Evolutionary conservation across 1,140 invertebrate species (phyloP), one percentile per base, ranked within the genome.

Genomic region (Drosophila tsacasi): DNA sequence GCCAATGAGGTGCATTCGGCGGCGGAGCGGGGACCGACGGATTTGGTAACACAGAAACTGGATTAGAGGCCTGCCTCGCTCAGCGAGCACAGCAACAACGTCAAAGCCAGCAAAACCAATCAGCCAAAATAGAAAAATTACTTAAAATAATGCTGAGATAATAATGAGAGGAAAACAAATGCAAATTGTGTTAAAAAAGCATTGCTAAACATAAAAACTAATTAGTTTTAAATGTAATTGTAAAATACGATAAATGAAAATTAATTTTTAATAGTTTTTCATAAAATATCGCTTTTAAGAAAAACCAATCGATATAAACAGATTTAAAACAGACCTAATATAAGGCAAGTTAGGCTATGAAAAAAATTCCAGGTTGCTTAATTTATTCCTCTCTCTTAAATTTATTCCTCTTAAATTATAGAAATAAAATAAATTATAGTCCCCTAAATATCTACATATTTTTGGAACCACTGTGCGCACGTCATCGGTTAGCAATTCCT

Each of bases 21-120:
- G 50, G 8, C 15, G 25, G 46, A 50, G 42, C 35, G 54, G 50
- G 49, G 49, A 59, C 21, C 54, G 66, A 44, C 52, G 54, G 46
- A 65, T 61, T 67, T 64, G 60, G 66, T 61, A 68, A 73, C 74
- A 83, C 68, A 77, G 83, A 79, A 84, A 84, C 80, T 87, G 76
- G 83, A 86, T 86, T 86, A 87, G 76, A 83, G 79, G 79, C 81
- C 66, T 72, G 63, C 39, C 40, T n/a, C 15, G 61, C 61, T 32
- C 59, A 17, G 23, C 57, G 30, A 46, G 13, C 19, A 23, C 32
- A 40, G 30, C n/a, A 32, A 54, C 30, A 72, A 25, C 59, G 50
- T 23, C 17, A 47, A 44, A 35, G 27, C 19, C 62, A 55, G 40
- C 19, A 61, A 61, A 63, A 73, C 65, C 68, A 69, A 69, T 68